Conservation (phyloP, 2,113 vertebrate genomes). For the Telmatochromis sp. region DNA sequence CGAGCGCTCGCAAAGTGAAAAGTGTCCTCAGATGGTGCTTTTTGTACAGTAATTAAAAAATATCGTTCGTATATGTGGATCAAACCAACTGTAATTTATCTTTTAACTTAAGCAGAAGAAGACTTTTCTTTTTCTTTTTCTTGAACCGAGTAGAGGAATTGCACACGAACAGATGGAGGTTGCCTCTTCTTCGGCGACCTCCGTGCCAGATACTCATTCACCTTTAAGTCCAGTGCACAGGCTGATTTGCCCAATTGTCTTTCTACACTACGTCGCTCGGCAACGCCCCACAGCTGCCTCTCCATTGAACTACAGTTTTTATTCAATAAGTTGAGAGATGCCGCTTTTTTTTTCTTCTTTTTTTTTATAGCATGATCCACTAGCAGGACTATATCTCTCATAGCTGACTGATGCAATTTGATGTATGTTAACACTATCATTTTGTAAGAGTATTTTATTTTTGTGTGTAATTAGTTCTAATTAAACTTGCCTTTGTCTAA, state of each 20-base stretch:
- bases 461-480: conserved; percentile 76
- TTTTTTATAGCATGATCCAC: conserved; percentile 61
- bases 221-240: conserved; percentile 64
- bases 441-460: conserved; percentile 80
- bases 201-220: conserved; percentile 42
- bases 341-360: background rate
- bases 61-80: conserved; percentile 71
- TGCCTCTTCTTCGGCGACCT: conserved; percentile 22
- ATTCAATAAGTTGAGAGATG: conserved; percentile 41
- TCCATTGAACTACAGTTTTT: conserved; percentile 19
- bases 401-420: conserved; percentile 76
- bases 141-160: conserved; percentile 41
- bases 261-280: conserved; percentile 23
- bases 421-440: conserved; percentile 75
- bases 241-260: conserved; percentile 28
- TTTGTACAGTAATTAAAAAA: conserved; percentile 71
- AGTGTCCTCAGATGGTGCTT: conserved; percentile 73
- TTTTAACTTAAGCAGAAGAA: conserved; percentile 70
- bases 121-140: background rate
- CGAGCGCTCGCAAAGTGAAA: conserved; percentile 53
- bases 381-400: conserved; percentile 68
- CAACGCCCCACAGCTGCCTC: conserved; percentile 35
- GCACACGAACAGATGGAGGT: conserved; percentile 56
- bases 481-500: conserved; percentile 75
- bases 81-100: conserved; percentile 72